Base-by-base conservation (phyloP, 2,888 invertebrate species). In the Xanthorhoe spadicearia region DNA sequence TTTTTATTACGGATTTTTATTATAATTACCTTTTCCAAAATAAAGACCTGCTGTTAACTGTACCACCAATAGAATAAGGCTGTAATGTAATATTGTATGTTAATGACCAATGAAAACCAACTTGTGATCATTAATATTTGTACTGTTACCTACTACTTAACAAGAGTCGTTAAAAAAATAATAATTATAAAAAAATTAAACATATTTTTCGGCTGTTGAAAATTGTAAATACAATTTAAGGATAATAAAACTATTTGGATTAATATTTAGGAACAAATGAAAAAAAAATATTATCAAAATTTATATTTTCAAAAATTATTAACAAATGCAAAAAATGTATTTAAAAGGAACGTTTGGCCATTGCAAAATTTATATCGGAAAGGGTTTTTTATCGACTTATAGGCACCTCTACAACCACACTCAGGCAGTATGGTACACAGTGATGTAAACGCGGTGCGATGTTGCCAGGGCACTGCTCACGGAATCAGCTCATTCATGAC, bases 51-150 rank as follows among this genome's bases (percentile, higher is more conserved):
- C 89, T 92, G 92, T 92, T 92, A 90, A 83, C 74, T 88, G 92
- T 90, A 90, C 89, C 83, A 82, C 83, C 85, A 83, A 84, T 90
- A 91, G 89, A 77, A 75, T 92, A 92, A 93, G 93, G 82, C 78
- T 89, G 84, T 92, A 92, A 88, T 90, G 86, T 92, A 93, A 92
- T 87, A 83, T 83, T 83, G 91, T 93, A 92, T 92, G 92, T 93
- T 93, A 93, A 93, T 93, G 93, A 93, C 93, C 93, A 93, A 93
- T 93, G 93, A 93, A 93, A 93, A 93, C 93, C 93, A 92, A 93
- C 93, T 93, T 93, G 93, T 93, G 93, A 93, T 93, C 93, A 93
- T 92, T 93, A 93, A 93, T 93, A 93, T 93, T 93, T 93, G 93
- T 93, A 93, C 93, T 93, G 93, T 93, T 93, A 93, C 93, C 93